Evolutionary conservation across 2,888 invertebrate genomes (phyloP).

Genomic region (Trissoscelio sp.): DNA sequence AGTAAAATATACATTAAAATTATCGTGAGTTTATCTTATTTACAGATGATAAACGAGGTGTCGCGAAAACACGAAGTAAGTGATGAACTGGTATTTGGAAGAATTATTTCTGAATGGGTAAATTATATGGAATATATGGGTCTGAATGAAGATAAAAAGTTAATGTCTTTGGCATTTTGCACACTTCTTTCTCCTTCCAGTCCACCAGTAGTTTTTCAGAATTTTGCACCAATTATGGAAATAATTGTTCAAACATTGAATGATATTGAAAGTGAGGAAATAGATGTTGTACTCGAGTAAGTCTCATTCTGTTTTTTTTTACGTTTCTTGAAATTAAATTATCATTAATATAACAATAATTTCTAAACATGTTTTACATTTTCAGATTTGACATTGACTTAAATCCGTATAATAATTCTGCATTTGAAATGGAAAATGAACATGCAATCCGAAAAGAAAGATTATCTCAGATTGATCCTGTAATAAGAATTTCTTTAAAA

Average conservation of each 20-base stretch:
- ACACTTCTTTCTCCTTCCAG: slow-evolving; percentile 89
- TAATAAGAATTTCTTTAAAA: slow-evolving; percentile 90
- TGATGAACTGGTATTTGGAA: slow-evolving; percentile 88
- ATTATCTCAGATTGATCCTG: slow-evolving; percentile 90
- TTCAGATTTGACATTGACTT: slow-evolving; percentile 30
- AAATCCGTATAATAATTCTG: slow-evolving; percentile 83
- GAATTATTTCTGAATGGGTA: slow-evolving; percentile 91
- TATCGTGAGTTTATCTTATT: too few species aligned
- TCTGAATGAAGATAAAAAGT: slow-evolving; percentile 92
- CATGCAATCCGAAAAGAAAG: slow-evolving; percentile 90
- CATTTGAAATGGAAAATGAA: slow-evolving; percentile 87
- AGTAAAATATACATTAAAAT: background rate
- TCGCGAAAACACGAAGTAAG: slow-evolving; percentile 78
- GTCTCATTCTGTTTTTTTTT: background rate
- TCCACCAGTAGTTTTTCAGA: slow-evolving; percentile 87
- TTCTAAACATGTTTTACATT: background rate
- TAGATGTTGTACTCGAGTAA: slow-evolving; percentile 43
- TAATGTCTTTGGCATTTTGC: slow-evolving; percentile 89
- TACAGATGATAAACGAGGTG: slow-evolving; percentile 70
- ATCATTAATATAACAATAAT: background rate
- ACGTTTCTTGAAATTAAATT: background rate
- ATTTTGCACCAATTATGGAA: slow-evolving; percentile 89
- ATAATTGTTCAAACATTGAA: slow-evolving; percentile 91
- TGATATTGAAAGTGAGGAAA: slow-evolving; percentile 86
- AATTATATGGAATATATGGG: slow-evolving; percentile 91